Conservation (phyloP, 2,888 invertebrate genomes). For the Leistus spinibarbis region DNA sequence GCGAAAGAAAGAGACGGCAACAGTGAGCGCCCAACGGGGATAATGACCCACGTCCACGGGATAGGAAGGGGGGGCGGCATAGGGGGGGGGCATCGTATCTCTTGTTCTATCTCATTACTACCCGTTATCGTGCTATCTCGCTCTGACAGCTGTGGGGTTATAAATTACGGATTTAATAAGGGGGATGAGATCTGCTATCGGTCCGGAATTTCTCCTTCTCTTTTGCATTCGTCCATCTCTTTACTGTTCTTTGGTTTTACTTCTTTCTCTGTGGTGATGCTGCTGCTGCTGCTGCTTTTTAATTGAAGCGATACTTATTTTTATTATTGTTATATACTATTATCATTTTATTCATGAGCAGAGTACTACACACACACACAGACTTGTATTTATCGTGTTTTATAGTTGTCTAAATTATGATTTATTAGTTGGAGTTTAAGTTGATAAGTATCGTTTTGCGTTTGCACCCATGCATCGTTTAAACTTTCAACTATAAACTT, state of each 20-base stretch:
- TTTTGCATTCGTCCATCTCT: too few species aligned
- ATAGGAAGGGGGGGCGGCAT: neutral
- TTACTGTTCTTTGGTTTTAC: too few species aligned
- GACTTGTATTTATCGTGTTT: too few species aligned
- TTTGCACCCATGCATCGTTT: too few species aligned
- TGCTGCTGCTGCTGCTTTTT: slow-evolving; percentile 47
- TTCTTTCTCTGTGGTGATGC: slow-evolving; percentile 39
- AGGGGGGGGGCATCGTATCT: too few species aligned
- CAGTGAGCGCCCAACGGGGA: neutral
- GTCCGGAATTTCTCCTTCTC: neutral
- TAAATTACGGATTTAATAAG: slow-evolving; percentile 33
- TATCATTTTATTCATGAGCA: too few species aligned
- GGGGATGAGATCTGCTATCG: slow-evolving; percentile 13
- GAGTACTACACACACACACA: too few species aligned
- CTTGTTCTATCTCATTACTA: neutral
- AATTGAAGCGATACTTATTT: slow-evolving; percentile 52
- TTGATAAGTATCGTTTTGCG: too few species aligned
- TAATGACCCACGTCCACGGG: slow-evolving; percentile 7
- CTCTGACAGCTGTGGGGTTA: slow-evolving; percentile 7
- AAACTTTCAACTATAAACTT: too few species aligned
- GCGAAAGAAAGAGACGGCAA: slow-evolving; percentile 3
- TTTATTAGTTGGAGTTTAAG: too few species aligned
- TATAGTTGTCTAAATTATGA: too few species aligned
- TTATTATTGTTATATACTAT: slow-evolving; percentile 57
- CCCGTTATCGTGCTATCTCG: neutral